A percentile compares a stretch with the other conserved stretches of the same genome.
Evolutionary conservation across 2,888 invertebrate genomes (phyloP).

Genomic region (Sphaerophoria rueppellii): DNA sequence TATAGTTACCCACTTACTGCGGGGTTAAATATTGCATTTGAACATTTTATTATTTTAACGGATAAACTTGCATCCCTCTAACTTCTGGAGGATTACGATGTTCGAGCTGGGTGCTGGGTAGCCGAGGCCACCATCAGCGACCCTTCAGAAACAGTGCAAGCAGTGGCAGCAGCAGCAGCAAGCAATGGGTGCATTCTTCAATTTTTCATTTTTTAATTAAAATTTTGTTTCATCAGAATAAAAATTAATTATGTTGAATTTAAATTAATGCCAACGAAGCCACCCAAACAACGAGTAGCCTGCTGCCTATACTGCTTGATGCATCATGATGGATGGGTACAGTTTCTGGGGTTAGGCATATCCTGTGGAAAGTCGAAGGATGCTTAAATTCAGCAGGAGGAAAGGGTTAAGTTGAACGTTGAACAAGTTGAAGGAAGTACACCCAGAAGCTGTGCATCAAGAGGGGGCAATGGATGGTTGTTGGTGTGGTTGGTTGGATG

Average conservation of each 20-base stretch:
- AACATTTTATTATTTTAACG: constrained; percentile 67
- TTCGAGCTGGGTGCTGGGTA: constrained; percentile 22
- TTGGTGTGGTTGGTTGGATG: constrained; percentile 51
- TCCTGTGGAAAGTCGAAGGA: constrained; percentile 61
- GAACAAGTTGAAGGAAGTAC: constrained; percentile 59
- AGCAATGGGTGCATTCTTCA: constrained; percentile 65
- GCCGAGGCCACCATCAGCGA: neutral
- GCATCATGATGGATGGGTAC: constrained; percentile 5
- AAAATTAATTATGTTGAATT: constrained; percentile 73
- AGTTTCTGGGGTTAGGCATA: constrained; percentile 30
- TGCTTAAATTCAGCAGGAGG: constrained; percentile 38
- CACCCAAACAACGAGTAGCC: constrained; percentile 51
- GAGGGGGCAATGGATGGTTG: constrained; percentile 38
- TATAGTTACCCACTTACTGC: constrained; percentile 67
- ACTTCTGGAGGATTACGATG: neutral
- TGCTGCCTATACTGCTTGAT: constrained; percentile 33
- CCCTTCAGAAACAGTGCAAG: neutral
- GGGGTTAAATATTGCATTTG: constrained; percentile 70
- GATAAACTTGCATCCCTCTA: constrained; percentile 55
- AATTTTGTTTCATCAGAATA: constrained; percentile 72
- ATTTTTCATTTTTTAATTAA: constrained; percentile 73
- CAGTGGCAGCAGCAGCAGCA: constrained; percentile 4
- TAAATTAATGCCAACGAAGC: constrained; percentile 70
- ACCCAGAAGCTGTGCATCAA: constrained; percentile 16
- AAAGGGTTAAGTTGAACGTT: constrained; percentile 46